Conservation (phyloP, 2,888 invertebrate genomes). For the Plebejus melissa region DNA sequence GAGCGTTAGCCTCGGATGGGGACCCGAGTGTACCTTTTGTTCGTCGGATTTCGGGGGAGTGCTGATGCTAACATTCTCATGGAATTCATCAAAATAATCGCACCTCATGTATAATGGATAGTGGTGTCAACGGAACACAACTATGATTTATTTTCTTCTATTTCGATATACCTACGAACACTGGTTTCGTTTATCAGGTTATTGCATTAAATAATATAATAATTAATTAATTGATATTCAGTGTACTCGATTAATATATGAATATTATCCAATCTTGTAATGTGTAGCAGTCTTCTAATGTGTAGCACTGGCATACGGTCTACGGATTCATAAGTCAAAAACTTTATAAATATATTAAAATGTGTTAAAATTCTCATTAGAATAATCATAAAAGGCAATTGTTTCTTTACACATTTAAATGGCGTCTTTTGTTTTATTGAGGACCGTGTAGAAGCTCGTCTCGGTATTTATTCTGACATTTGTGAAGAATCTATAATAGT, state of each 20-base stretch:
- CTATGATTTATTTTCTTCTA: slow-evolving; percentile 56
- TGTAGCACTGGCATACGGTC: slow-evolving; percentile 5
- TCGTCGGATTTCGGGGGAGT: slow-evolving; percentile 77
- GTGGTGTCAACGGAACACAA: slow-evolving; percentile 62
- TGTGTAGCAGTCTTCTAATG: too few relatives aligned
- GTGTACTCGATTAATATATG: too few relatives aligned
- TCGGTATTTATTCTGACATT: slow-evolving; percentile 55
- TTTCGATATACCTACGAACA: slow-evolving; percentile 36
- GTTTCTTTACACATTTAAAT: slow-evolving; percentile 59
- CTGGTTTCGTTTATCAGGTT: slow-evolving; percentile 29
- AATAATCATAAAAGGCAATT: slow-evolving; percentile 66
- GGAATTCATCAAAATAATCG: slow-evolving; percentile 77
- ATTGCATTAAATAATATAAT: not conserved
- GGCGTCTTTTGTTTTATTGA: slow-evolving; percentile 56
- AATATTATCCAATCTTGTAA: too few relatives aligned
- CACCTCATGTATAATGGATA: slow-evolving; percentile 70
- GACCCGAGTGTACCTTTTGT: slow-evolving; percentile 75
- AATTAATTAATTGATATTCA: not conserved
- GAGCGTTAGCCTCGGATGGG: slow-evolving; percentile 69
- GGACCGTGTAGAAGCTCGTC: slow-evolving; percentile 56
- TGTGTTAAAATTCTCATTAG: slow-evolving; percentile 52
- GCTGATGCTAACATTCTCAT: slow-evolving; percentile 70
- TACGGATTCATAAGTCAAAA: slow-evolving; percentile 38
- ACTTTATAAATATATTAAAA: slow-evolving; percentile 50
- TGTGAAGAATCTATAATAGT: slow-evolving; percentile 59